Conservation (phyloP, 2,113 vertebrate species). For the Mystacornis crossleyi region DNA sequence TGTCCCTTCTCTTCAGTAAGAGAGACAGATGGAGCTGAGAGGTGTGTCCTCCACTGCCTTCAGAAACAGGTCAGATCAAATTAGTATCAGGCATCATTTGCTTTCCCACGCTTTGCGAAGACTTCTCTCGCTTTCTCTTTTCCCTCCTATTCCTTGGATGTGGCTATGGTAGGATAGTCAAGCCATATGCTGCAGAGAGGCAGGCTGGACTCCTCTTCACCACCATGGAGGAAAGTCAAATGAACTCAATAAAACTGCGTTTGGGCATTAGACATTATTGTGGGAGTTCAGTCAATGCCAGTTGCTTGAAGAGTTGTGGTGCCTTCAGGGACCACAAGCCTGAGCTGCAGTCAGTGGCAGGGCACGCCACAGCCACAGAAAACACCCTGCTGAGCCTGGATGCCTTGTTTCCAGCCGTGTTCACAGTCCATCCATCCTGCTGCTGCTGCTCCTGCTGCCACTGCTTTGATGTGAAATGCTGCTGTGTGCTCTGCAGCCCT, state of each 20-base stretch:
- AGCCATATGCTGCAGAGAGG: not conserved
- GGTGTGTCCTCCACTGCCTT: not conserved
- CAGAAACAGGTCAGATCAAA: not conserved
- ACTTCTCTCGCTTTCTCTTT: slow-evolving; percentile 16
- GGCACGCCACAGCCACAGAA: not conserved
- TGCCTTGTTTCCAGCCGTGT: not conserved
- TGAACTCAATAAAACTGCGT: not conserved
- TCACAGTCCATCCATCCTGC: not conserved
- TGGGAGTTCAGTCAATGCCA: not conserved
- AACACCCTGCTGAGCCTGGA: not conserved
- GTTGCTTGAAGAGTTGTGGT: not conserved
- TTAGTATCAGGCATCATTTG: not conserved
- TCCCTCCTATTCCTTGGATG: slow-evolving; percentile 31
- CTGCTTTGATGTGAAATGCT: not conserved
- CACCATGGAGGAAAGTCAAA: not conserved
- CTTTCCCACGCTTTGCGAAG: not conserved
- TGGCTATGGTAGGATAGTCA: not conserved
- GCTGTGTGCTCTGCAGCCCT: not conserved
- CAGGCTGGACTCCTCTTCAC: not conserved
- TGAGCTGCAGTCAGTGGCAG: not conserved
- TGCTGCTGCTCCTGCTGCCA: not conserved
- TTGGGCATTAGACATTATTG: not conserved
- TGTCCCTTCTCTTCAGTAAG: not conserved
- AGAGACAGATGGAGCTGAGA: not conserved
- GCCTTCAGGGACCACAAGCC: not conserved